Evolutionary conservation across 2,797 vertebrate species (phyloP), one percentile per base, ranked within the genome.

Genomic region (Gadopsis bispinosus): DNA sequence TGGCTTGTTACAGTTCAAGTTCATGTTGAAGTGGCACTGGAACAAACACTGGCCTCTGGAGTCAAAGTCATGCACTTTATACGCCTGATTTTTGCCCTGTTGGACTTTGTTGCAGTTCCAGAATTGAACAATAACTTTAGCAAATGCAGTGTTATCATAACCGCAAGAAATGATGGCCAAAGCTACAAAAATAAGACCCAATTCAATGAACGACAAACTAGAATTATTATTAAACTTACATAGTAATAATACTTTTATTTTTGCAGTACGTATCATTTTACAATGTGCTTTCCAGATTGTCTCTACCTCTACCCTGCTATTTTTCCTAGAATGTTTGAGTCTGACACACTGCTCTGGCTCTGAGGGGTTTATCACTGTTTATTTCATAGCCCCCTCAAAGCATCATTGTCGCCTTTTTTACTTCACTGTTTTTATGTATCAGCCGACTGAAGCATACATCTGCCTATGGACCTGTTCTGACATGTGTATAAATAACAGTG

Each of bases 341-440:
- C 53, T 39, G 47, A 50, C 71, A 26, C 73, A 60, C 43, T 74
- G 61, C 70, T 86, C n/a, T 60, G 50, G 22, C 69, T 74, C 47
- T 33, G 56, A 73, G 51, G 33, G 75, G 83, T 87, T 89, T 87
- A 89, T 71, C 48, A 19, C 75, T 43, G 58, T 70, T 73, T 61
- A 71, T 83, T 80, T 83, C 39, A 79, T 50, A 7, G 68, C 51
- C 78, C 55, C 62, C 62, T 83, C 70, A 82, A 72, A 78, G 73
- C 81, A 76, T 75, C 55, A 29, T 71, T 80, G 62, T 72, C 60
- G 69, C 35, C 35, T 72, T 76, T 35, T 74, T 61, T 67, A 77
- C 73, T 64, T 26, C 12, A 67, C 73, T 51, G 51, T 43, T 65
- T 81, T 83, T 63, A 71, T 62, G 20, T 53, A 79, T 76, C 73